Conservation (phyloP, 2,797 vertebrate species). For the Odontamblyopus lacepedii region DNA sequence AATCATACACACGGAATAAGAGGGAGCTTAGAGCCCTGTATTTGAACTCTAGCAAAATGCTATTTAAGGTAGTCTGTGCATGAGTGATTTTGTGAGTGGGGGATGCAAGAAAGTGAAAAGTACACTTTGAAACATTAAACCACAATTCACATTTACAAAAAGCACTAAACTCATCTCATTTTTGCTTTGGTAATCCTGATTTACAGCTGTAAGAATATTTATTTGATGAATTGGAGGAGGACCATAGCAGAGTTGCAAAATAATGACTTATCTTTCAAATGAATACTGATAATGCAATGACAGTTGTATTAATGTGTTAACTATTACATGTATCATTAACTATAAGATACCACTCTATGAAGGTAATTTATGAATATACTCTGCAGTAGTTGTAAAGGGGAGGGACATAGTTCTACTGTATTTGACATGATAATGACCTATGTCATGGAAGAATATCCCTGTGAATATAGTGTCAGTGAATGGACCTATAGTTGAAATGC, state of each 20-base stretch:
- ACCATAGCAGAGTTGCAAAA: too few relatives aligned
- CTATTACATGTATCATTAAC: neutral
- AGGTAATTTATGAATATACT: neutral
- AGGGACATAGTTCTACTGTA: neutral
- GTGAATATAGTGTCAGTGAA: conserved; percentile 53
- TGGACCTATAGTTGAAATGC: conserved; percentile 51
- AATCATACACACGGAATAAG: conserved; percentile 39
- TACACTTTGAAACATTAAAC: neutral
- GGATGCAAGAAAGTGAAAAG: neutral
- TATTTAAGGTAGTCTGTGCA: conserved; percentile 57
- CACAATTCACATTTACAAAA: neutral
- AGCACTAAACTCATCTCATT: neutral
- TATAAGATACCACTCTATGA: neutral
- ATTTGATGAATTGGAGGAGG: too few relatives aligned
- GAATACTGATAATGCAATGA: neutral
- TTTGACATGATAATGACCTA: conserved; percentile 45
- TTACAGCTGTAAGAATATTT: neutral
- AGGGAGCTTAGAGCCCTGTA: conserved; percentile 45
- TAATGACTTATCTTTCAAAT: neutral
- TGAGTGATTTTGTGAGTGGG: conserved; percentile 58
- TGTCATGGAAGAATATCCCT: conserved; percentile 37
- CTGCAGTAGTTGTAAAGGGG: neutral
- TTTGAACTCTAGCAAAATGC: conserved; percentile 60
- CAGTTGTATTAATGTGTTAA: neutral
- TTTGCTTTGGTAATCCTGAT: neutral